Percentiles rank a stretch among this genome's conserved stretches.
These are phyloP conservation scores for Oryzias curvinotus DNA, from an alignment of 2,113 vertebrate species.

Conservation along the genomic window DNA sequence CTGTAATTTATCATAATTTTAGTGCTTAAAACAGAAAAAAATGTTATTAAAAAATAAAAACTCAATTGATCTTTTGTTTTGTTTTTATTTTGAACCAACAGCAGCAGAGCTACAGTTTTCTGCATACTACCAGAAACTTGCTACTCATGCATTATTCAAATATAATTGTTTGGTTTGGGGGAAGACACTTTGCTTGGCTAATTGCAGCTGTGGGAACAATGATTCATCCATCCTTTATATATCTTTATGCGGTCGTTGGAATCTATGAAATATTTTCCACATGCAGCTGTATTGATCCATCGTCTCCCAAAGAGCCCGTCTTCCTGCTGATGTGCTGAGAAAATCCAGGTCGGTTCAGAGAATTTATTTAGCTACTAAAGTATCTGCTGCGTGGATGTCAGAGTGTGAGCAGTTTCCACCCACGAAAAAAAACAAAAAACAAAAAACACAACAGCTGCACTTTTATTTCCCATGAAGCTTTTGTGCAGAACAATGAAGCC, in stretches of 20 bases:
- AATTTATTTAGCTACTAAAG: constrained; percentile 10
- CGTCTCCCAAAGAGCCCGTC: constrained; percentile 1
- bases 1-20: too few species aligned
- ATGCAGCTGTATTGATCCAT: constrained; percentile 11
- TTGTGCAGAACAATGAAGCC: neutral
- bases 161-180: too few species aligned
- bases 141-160: too few species aligned
- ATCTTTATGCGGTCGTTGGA: constrained; percentile 5
- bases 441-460: neutral
- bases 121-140: too few species aligned
- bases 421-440: neutral
- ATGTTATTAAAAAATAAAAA: too few species aligned
- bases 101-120: too few species aligned
- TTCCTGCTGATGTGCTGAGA: constrained; percentile 10
- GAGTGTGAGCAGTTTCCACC: neutral
- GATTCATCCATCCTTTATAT: constrained; percentile 5
- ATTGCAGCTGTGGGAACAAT: neutral
- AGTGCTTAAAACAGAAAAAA: too few species aligned
- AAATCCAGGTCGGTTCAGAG: constrained; percentile 8
- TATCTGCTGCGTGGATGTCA: constrained; percentile 4
- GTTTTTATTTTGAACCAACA: too few species aligned
- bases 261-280: constrained; percentile 21
- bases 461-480: neutral
- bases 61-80: too few species aligned
- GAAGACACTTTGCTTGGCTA: neutral